Evolutionary conservation across 1,140 invertebrate genomes (phyloP).

Genomic region (Phocides pigmalion): DNA sequence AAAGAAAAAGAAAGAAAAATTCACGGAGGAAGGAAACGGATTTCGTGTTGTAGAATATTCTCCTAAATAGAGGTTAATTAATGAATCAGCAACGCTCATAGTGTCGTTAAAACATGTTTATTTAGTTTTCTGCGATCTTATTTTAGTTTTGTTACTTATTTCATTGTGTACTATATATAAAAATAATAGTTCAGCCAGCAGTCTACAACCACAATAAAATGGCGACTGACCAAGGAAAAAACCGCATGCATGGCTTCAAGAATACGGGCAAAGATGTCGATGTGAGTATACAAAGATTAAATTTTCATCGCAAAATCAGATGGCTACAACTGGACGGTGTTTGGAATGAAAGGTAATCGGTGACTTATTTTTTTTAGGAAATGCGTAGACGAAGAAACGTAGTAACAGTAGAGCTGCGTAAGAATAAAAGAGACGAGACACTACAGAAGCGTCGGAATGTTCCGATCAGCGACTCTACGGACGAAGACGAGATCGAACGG

Average conservation of each 20-base stretch:
- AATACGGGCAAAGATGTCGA: constrained; percentile 98
- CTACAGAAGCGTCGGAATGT: constrained; percentile 98
- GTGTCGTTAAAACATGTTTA: constrained; percentile 75
- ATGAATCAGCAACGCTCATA: constrained; percentile 70
- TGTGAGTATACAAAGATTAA: constrained; percentile 87
- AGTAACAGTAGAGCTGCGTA: constrained; percentile 97
- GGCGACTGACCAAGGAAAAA: constrained; percentile 91
- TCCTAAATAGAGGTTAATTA: constrained; percentile 71
- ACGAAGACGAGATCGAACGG: constrained; percentile 91
- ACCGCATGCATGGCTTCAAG: constrained; percentile 96
- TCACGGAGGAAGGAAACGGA: constrained; percentile 65
- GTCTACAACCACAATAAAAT: constrained; percentile 85
- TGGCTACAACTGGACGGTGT: not conserved
- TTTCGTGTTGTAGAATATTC: constrained; percentile 77
- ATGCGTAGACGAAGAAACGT: constrained; percentile 98
- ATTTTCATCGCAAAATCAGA: constrained; percentile 12
- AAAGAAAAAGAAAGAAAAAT: constrained; percentile 64
- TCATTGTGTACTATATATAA: constrained; percentile 73
- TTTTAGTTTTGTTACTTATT: constrained; percentile 77
- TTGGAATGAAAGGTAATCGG: not conserved
- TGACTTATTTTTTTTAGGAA: constrained; percentile 87
- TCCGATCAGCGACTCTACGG: constrained; percentile 91
- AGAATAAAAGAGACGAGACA: constrained; percentile 98
- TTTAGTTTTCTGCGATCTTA: constrained; percentile 66
- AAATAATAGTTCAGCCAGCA: constrained; percentile 52